phyloP scores from a whole-genome alignment of 30 jellyfish, hydroid and myxozoan genomes.

The Turritopsis dohrnii region DNA sequence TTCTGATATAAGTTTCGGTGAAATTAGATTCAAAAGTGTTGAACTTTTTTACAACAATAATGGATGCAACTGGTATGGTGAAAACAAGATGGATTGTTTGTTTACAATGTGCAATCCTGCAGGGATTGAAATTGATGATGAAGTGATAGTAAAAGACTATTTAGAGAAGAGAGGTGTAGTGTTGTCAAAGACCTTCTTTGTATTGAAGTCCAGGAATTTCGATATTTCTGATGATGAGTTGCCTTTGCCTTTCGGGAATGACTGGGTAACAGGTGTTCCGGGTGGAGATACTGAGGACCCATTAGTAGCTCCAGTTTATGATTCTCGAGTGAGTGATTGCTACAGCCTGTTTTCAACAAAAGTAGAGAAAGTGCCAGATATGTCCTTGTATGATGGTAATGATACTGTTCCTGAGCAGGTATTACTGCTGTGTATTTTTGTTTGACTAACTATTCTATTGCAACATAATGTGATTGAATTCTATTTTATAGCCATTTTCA shows the following conservation, averaged over 20 bases:
- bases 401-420: background rate
- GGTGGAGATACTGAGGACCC: background rate
- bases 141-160: background rate
- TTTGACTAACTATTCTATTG: too few species aligned
- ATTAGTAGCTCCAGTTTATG: background rate
- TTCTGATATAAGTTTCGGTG: background rate
- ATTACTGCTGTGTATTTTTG: background rate
- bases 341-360: background rate
- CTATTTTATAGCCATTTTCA: too few species aligned
- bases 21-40: background rate
- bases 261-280: background rate
- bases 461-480: too few species aligned
- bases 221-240: background rate
- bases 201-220: background rate
- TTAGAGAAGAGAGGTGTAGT: background rate
- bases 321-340: background rate
- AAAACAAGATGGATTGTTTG: background rate
- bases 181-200: background rate
- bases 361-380: background rate
- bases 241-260: background rate
- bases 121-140: background rate
- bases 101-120: background rate
- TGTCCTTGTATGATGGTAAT: background rate
- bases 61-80: background rate
- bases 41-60: background rate